Evolutionary conservation across 2,797 vertebrate species (phyloP), one percentile per base, ranked within the genome.

Genomic region (Gadopsis bispinosus): DNA sequence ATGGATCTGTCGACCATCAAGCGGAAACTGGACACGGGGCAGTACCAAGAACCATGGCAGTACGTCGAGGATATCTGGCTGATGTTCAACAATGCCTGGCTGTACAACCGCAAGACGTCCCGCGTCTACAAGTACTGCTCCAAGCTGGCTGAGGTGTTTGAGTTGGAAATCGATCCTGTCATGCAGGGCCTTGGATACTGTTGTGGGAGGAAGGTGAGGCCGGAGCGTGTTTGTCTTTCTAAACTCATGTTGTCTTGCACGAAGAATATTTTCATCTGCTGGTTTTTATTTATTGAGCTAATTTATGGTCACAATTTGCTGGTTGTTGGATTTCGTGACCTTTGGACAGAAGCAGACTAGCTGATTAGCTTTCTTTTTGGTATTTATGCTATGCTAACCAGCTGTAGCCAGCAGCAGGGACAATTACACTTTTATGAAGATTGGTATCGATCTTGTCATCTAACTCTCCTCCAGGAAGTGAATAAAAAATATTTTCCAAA

Each of bases 31-130:
- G 98, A 99, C 86, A 99, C 98, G 0, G 98, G 98, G 31, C 98
- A 99, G 88, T 99, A 99, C 90, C 97, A 99, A 63, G 98, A 99
- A 79, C 98, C 98, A 0, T 99, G 98, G 98, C 98, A 99, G 79
- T 99, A 99, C 0, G 97, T 99, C 56, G 98, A 99, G 0, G 98
- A 99, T 0, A 97, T 99, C 68, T 99, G 98, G 98, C 93, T 99
- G 26, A 99, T 99, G 98, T 99, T 99, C 88, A 99, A 99, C 92
- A 99, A 99, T 0, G 98, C 98, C 76, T 99, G 98, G 98, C 95
- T 99, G 31, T 99, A 99, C 93, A 99, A 99, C 90, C 96, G 98
- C 84, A 99, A 99, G 95, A 99, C 98, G 0, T 99, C 98, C 0
- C 95, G 98, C 0, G 98, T 99, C 72, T 99, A 99, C 77, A 99